Evolutionary conservation across 2,888 invertebrate genomes (phyloP).

Genomic region (Venustoraphidia nigricollis): DNA sequence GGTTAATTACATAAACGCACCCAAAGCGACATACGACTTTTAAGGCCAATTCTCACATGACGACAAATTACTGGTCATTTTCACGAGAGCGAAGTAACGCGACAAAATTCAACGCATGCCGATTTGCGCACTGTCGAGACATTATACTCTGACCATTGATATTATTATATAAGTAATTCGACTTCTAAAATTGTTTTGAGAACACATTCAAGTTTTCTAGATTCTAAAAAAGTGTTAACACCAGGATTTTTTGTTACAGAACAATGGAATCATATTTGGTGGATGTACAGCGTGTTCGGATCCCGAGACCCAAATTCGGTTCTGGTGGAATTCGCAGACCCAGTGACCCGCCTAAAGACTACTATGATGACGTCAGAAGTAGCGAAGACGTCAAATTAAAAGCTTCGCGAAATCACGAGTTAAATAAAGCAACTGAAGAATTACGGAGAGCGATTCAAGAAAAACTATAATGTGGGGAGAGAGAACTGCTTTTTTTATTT

Average conservation of each 20-base stretch:
- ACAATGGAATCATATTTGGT: conserved; percentile 71
- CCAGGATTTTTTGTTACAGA: neutral
- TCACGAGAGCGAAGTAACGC: too few relatives aligned
- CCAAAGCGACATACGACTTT: too few relatives aligned
- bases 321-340: conserved; percentile 39
- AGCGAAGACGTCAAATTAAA: conserved; percentile 35
- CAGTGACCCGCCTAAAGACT: conserved; percentile 64
- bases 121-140: too few relatives aligned
- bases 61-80: too few relatives aligned
- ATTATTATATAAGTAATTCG: too few relatives aligned
- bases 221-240: too few relatives aligned
- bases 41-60: too few relatives aligned
- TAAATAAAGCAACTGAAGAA: conserved; percentile 59
- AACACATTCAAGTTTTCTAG: too few relatives aligned
- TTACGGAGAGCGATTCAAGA: conserved; percentile 60
- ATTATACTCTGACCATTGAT: too few relatives aligned
- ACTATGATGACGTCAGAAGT: conserved; percentile 42
- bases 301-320: conserved; percentile 72
- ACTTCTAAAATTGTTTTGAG: too few relatives aligned
- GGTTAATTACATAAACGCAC: too few relatives aligned
- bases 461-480: conserved; percentile 42
- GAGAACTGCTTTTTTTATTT: neutral
- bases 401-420: conserved; percentile 26
- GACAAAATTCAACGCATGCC: too few relatives aligned
- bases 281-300: conserved; percentile 68